Evolutionary conservation across 2,797 vertebrate species (phyloP), one percentile per base, ranked within the genome.

Genomic region (Leucoraja ocellata): DNA sequence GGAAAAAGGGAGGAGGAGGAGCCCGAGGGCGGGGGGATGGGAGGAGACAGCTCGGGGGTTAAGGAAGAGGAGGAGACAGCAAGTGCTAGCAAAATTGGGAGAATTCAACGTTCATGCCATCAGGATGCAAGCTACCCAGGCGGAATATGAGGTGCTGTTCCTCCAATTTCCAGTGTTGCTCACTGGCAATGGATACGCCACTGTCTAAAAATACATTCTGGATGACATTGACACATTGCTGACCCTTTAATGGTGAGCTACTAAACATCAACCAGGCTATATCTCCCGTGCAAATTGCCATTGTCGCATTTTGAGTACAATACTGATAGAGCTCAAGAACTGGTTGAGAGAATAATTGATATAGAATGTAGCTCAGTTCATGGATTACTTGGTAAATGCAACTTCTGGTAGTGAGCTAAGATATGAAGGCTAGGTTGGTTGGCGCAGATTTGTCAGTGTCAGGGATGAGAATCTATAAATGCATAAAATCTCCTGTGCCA

Each of bases 241-340:
- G 68, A 39, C 46, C 46, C 71, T 76, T 71, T 76, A 92, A 92
- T 71, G 68, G 54, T 73, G 5, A 92, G 39, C 71, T 92, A 92
- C 65, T 73, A 23, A 39, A 73, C 68, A 10, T 32, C 88, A 36
- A 91, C 65, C 21, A 18, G 23, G 39, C 71, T 1, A n/a, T 91
- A 74, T 61, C 39, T 91, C 68, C 46, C 21, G 23, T 9, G 18
- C 71, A 58, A 76, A 28, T 39, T 23, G 58, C 14, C 23, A 54
- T n/a, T 39, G 14, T 91, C 39, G 54, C 71, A 91, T 25, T 46
- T 91, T 68, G 32, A 91, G 90, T 39, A 88, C 23, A 4, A 23
- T 6, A 54, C 4, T 2, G 32, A 46, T 46, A 13, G 36, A 16
- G 14, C 36, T 91, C 39, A 74, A 28, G 23, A 18, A 73, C 14